These are phyloP conservation scores for Heliconius nattereri DNA, from an alignment of 1,140 invertebrate genomes.

Conservation along the genomic window DNA sequence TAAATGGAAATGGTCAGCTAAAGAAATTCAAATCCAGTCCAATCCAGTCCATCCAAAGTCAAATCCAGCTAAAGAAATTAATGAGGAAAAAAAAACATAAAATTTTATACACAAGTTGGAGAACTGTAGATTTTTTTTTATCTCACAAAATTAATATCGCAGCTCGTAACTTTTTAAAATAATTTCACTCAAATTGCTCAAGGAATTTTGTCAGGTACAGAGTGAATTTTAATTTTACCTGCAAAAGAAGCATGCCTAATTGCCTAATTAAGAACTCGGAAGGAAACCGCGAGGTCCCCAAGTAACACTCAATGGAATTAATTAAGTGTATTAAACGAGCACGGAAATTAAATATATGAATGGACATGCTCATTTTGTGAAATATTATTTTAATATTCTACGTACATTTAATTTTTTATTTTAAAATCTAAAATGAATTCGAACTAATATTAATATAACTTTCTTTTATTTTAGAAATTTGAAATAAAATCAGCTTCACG, in stretches of 20 bases:
- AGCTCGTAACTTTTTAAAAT: not conserved
- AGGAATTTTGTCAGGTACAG: conserved; percentile 14
- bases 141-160: not conserved
- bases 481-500: too few relatives aligned
- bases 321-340: conserved; percentile 48
- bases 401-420: too few relatives aligned
- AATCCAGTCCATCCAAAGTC: too few relatives aligned
- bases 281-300: conserved; percentile 43
- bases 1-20: not conserved
- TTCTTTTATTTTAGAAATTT: too few relatives aligned
- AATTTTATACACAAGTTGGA: not conserved
- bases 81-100: not conserved
- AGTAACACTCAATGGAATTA: conserved; percentile 55
- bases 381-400: not conserved
- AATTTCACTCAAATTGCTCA: conserved; percentile 8
- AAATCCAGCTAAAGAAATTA: not conserved
- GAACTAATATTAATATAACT: too few relatives aligned
- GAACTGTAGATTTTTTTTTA: not conserved
- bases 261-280: conserved; percentile 42
- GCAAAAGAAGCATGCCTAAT: conserved; percentile 22
- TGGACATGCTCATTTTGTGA: conserved; percentile 2
- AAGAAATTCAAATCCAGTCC: too few relatives aligned
- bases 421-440: too few relatives aligned
- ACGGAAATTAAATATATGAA: conserved; percentile 4
- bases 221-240: conserved; percentile 27